Conservation (phyloP, 2,888 invertebrate species). For the Monoplex corrugatus region DNA sequence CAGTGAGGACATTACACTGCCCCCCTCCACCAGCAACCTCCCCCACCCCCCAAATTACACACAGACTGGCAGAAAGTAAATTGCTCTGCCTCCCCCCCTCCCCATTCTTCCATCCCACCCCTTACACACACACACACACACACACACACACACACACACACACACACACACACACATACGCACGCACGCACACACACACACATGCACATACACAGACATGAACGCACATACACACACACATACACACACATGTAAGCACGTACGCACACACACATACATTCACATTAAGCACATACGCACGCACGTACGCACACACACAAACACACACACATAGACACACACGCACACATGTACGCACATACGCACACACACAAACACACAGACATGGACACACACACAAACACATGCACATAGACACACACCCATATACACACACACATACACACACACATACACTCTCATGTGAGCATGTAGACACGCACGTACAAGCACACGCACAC, state of each 20-base stretch:
- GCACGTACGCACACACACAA: background rate
- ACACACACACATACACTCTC: no score
- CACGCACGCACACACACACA: background rate
- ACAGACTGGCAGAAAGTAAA: no score
- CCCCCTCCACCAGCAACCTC: no score
- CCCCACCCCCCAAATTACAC: background rate
- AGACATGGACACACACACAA: no score
- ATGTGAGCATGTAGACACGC: no score
- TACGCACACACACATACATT: background rate
- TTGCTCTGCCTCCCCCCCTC: background rate
- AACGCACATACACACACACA: background rate
- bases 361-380: no score
- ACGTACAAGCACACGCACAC: no score
- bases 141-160: slow-evolving; percentile 12
- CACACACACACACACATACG: background rate
- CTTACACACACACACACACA: background rate
- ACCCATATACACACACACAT: no score
- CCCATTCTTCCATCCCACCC: background rate
- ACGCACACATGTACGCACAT: no score
- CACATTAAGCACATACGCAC: background rate
- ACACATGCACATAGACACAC: no score
- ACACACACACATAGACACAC: background rate
- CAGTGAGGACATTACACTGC: no score
- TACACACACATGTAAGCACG: background rate
- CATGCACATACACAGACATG: background rate